These are phyloP conservation scores for Heliconius hermathena DNA, from an alignment of 1,140 invertebrate genomes.

Conservation along the genomic window DNA sequence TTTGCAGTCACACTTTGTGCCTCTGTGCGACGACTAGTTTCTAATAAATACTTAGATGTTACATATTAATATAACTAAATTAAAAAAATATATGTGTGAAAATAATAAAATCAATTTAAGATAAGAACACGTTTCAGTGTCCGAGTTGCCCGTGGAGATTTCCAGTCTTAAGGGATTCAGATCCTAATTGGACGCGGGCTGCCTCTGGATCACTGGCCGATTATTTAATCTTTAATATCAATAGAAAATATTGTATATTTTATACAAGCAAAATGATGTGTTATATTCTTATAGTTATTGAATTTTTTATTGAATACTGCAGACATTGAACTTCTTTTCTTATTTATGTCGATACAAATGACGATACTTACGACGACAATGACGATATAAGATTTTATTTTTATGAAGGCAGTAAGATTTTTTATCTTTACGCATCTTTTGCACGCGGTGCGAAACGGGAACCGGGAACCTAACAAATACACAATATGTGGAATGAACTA, in stretches of 20 bases:
- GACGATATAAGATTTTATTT: no score
- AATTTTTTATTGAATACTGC: no score
- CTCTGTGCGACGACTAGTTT: no score
- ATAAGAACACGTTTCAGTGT: conserved; percentile 40
- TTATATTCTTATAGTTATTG: no score
- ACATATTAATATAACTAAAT: background rate
- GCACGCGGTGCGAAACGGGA: no score
- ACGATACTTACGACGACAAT: no score
- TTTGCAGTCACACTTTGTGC: no score
- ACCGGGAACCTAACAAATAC: no score
- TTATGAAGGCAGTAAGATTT: no score
- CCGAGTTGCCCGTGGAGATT: conserved; percentile 53
- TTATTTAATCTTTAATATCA: conserved; percentile 60
- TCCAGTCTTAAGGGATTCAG: conserved; percentile 53
- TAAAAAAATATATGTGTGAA: background rate
- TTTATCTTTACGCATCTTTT: no score
- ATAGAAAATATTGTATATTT: conserved; percentile 33
- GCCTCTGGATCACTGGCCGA: conserved; percentile 56
- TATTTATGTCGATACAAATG: background rate
- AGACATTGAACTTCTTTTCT: background rate
- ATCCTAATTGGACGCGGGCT: conserved; percentile 70
- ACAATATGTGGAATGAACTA: no score
- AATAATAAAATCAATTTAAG: background rate
- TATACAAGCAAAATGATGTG: background rate
- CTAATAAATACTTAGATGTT: no score